Conservation (phyloP, 2,888 invertebrate species). For the Camponotus fellah region DNA sequence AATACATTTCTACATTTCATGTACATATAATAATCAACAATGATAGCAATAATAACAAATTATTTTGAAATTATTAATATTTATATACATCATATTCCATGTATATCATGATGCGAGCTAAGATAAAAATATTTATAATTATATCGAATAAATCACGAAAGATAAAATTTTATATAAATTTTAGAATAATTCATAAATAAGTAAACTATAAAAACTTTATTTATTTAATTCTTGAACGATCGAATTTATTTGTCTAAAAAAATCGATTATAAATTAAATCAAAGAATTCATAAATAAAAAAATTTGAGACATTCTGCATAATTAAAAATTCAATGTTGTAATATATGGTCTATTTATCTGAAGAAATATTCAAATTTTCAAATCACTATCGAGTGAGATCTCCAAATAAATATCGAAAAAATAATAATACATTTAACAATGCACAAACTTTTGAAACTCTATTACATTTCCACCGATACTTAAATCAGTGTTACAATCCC, state of each 20-base stretch:
- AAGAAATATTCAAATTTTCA: slow-evolving; percentile 4
- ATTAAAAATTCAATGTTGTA: not conserved
- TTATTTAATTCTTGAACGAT: not conserved
- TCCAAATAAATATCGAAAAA: slow-evolving; percentile 9
- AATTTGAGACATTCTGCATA: not conserved
- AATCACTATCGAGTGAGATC: not conserved
- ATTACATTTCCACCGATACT: not conserved
- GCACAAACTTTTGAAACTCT: not conserved
- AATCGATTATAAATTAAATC: not conserved
- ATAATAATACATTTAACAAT: not conserved
- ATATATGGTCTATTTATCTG: not conserved
- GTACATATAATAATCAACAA: not conserved
- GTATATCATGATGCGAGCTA: not conserved
- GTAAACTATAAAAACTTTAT: not conserved
- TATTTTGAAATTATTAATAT: slow-evolving; percentile 28
- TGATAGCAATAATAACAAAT: slow-evolving; percentile 5
- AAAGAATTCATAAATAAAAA: not conserved
- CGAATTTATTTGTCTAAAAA: not conserved
- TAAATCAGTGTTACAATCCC: slow-evolving; percentile 16
- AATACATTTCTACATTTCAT: slow-evolving; percentile 25
- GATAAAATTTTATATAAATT: not conserved
- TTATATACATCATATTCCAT: not conserved
- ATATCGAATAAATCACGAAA: not conserved
- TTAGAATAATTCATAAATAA: not conserved
- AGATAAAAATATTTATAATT: not conserved